Conservation (phyloP, 2,113 vertebrate genomes). For the Phycodurus eques region DNA sequence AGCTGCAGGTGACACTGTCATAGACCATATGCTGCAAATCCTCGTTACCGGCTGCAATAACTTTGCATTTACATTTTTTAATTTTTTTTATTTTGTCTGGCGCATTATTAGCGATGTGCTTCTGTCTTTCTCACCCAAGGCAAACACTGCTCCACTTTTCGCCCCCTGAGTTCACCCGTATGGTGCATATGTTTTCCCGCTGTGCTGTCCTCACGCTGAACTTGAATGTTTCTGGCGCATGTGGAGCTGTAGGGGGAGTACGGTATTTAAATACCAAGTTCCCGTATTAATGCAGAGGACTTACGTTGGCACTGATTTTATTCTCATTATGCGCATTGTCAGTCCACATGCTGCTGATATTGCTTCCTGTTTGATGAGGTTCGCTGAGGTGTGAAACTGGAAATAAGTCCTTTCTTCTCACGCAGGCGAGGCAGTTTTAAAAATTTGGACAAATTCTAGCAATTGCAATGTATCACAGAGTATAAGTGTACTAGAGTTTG, state of each 20-base stretch:
- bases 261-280: neutral
- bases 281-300: neutral
- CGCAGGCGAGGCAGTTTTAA: no score
- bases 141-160: conserved; percentile 62
- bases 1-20: neutral
- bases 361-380: no score
- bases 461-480: no score
- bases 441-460: no score
- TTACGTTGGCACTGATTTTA: neutral
- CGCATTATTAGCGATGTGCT: conserved; percentile 33
- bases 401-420: no score
- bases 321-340: neutral
- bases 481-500: no score
- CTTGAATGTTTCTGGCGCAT: conserved; percentile 25
- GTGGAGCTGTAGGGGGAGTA: conserved; percentile 1
- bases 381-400: no score
- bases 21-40: no score
- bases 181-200: conserved; percentile 53
- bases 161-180: conserved; percentile 41
- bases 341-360: no score
- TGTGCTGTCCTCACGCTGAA: conserved; percentile 45
- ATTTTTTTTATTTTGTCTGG: neutral
- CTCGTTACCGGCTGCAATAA: neutral
- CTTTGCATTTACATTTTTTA: neutral
- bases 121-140: conserved; percentile 60